Evolutionary conservation across 2,888 invertebrate species (phyloP).

Genomic region (Diarsia brunnea): DNA sequence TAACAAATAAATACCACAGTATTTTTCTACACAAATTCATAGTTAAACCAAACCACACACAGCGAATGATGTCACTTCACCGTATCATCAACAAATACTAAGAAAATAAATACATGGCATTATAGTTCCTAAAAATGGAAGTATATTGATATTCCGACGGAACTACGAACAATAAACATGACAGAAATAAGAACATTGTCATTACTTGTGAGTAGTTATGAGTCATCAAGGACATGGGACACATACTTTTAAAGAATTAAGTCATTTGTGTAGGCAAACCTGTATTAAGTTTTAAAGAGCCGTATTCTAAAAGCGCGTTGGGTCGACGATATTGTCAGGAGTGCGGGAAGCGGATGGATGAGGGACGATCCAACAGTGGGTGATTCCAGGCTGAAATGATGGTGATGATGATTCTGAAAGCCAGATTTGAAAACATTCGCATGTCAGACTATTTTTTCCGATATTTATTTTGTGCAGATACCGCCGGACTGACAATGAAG

Average conservation of each 20-base stretch:
- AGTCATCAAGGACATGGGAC: constrained; percentile 55
- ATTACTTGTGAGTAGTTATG: constrained; percentile 30
- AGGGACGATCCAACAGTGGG: too few species aligned
- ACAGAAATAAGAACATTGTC: constrained; percentile 48
- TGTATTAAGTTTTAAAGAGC: constrained; percentile 45
- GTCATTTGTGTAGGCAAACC: constrained; percentile 71
- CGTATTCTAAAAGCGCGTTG: constrained; percentile 48
- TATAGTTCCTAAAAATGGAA: constrained; percentile 65
- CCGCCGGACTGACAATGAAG: too few species aligned
- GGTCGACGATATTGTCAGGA: too few species aligned
- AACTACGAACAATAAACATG: constrained; percentile 55
- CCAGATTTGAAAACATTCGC: constrained; percentile 22
- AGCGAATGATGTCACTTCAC: constrained; percentile 59
- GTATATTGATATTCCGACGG: constrained; percentile 61
- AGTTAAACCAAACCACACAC: constrained; percentile 46
- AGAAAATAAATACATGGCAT: constrained; percentile 57
- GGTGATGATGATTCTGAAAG: constrained; percentile 47
- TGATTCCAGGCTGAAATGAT: too few species aligned
- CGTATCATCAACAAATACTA: constrained; percentile 54
- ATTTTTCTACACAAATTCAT: constrained; percentile 12
- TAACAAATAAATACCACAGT: background rate
- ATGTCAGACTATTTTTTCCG: background rate
- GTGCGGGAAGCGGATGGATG: too few species aligned
- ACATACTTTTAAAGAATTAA: constrained; percentile 58
- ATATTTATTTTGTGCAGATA: background rate